Percentiles rank a stretch among this genome's conserved stretches.
Evolutionary conservation across 2,888 invertebrate genomes (phyloP).

Genomic region (Callyntrura guangdongensis): DNA sequence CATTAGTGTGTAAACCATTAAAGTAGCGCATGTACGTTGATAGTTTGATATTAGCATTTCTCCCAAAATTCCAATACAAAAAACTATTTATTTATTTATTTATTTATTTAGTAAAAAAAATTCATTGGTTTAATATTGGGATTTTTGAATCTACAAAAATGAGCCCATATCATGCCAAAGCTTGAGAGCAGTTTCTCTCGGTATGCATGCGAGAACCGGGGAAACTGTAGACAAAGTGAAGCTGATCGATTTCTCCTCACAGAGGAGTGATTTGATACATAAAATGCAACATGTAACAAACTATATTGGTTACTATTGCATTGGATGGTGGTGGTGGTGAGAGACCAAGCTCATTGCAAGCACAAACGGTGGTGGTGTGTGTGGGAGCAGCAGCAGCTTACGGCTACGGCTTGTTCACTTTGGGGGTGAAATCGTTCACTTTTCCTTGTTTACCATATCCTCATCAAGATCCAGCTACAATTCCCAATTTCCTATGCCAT

Average conservation of each 20-base stretch:
- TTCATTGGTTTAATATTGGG: no score
- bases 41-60: not conserved
- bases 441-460: not conserved
- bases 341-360: no score
- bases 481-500: conserved; percentile 8
- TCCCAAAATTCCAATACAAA: not conserved
- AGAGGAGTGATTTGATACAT: conserved; percentile 29
- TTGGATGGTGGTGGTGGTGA: no score
- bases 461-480: not conserved
- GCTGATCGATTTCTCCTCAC: conserved; percentile 24
- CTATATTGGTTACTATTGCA: no score
- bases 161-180: not conserved
- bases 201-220: not conserved
- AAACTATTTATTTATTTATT: no score
- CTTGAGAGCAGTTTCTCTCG: no score
- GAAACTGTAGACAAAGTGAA: conserved; percentile 39
- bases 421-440: conserved; percentile 36
- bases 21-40: not conserved
- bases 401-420: not conserved
- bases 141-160: not conserved
- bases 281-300: conserved; percentile 4
- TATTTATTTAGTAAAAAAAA: not conserved
- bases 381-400: not conserved
- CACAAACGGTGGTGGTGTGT: not conserved
- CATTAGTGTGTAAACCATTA: not conserved